These are phyloP conservation scores for Hyposoter dolosus DNA, from an alignment of 2,888 invertebrate species.

Conservation along the genomic window DNA sequence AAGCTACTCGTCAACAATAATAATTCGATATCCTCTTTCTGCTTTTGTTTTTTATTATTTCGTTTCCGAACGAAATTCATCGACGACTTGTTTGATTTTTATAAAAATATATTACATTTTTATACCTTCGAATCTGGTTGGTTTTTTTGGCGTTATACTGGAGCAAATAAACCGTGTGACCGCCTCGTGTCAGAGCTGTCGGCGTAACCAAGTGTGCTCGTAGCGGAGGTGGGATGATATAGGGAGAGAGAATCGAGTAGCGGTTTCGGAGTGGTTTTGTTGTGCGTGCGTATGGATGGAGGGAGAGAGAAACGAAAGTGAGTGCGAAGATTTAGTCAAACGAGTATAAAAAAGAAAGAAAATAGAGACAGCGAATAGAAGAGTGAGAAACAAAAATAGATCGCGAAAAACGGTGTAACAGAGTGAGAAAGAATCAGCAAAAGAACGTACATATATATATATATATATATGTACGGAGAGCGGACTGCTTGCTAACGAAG, in stretches of 20 bases:
- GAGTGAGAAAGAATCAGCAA: constrained; percentile 19
- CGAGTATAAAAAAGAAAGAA: constrained; percentile 10
- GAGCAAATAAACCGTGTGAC: constrained; percentile 61
- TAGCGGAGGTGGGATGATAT: constrained; percentile 77
- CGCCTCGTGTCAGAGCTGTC: constrained; percentile 77
- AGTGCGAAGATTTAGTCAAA: constrained; percentile 41
- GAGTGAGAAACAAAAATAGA: constrained; percentile 44
- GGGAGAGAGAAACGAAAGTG: constrained; percentile 37
- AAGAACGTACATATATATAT: constrained; percentile 1
- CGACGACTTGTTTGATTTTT: constrained; percentile 16
- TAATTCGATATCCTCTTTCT: neutral
- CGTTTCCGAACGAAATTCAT: neutral
- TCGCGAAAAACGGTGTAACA: constrained; percentile 7
- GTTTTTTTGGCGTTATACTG: constrained; percentile 28
- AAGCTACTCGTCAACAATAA: constrained; percentile 7
- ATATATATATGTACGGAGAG: constrained; percentile 23
- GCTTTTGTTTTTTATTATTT: constrained; percentile 2
- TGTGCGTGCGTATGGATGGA: constrained; percentile 44
- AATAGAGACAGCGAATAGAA: constrained; percentile 1
- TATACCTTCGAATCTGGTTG: neutral
- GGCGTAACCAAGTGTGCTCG: constrained; percentile 79
- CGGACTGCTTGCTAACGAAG: constrained; percentile 38
- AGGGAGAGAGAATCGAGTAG: constrained; percentile 67
- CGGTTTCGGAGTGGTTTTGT: constrained; percentile 75
- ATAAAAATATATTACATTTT: neutral